Base-by-base conservation (phyloP, 1,140 invertebrate species). In the Lithobius niger region DNA sequence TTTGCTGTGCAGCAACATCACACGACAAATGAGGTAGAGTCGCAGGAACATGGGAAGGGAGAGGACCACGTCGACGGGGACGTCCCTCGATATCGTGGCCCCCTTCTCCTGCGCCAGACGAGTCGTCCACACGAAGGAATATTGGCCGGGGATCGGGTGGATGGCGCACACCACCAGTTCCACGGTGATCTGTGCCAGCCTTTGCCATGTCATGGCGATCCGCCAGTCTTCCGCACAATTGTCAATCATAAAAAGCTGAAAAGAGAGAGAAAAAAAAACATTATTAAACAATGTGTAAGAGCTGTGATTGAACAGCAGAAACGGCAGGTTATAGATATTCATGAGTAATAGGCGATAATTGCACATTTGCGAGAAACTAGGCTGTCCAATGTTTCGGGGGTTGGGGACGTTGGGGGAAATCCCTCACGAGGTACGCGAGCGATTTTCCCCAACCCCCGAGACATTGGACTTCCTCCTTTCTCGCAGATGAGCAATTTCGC, bases 221-320 rank as follows among this genome's bases (percentile, higher is more conserved):
- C 95, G 79, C 96, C 96, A 99, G 77, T 99, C 96, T 74, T 99
- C 96, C 51, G 96, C 93, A 76, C 94, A 97, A 79, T 99, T 99
- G 80, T 97, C 92, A 76, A 97, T 96, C 88, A 96, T 94, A 78
- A 96, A 97, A 75, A 97, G 80, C 92, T 97, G 78, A 40, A 77
- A 61, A 43, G 54, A 62, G 63, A 58, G 54, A 60, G 59, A 45
- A 60, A 49, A 50, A 52, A 58, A 27, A 56, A 58, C 16, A 54
- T 22, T 19, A 3, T n/a, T 52, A 25, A 55, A 50, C 21, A 18
- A 3, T 2, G 6, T 24, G 48, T 40, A 36, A 36, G 31, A 36
- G n/a, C n/a, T n/a, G 31, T 31, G 48, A 19, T 10, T 28, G 15
- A 51, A 26, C 2, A 2, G 19, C 10, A 31, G 19, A 27, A 43